These are phyloP conservation scores for Potamarius usumacintae DNA, from an alignment of 2,113 vertebrate species.

Conservation along the genomic window DNA sequence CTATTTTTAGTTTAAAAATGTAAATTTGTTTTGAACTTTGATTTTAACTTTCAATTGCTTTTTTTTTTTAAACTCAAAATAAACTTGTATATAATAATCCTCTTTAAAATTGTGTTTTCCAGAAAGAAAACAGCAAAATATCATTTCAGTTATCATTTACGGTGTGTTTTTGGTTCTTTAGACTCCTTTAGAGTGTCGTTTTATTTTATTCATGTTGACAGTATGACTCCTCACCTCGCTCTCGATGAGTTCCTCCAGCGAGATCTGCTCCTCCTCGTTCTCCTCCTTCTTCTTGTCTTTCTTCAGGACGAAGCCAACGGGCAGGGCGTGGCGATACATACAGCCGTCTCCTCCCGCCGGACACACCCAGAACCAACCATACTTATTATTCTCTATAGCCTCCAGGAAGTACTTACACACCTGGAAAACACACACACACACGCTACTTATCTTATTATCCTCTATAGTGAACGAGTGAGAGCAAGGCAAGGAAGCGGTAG, in stretches of 20 bases:
- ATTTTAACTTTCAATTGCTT: too few species aligned
- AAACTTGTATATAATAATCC: too few species aligned
- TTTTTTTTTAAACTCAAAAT: too few species aligned
- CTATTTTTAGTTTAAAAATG: too few species aligned
- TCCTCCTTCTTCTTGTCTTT: constrained; percentile 98
- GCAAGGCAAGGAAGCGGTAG: not conserved
- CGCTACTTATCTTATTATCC: not conserved
- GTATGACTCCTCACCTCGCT: constrained; percentile 79
- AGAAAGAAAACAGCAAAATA: too few species aligned
- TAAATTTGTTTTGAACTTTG: too few species aligned
- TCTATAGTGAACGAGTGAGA: not conserved
- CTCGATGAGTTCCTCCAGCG: constrained; percentile 96
- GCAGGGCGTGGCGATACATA: constrained; percentile 96
- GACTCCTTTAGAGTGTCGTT: not conserved
- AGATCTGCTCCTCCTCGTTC: constrained; percentile 89
- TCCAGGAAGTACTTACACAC: constrained; percentile 96
- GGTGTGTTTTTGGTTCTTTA: not conserved
- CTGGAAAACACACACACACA: constrained; percentile 65
- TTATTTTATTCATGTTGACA: not conserved
- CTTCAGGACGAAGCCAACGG: constrained; percentile 92
- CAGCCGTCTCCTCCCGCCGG: constrained; percentile 87
- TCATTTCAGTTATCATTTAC: not conserved
- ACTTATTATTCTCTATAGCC: constrained; percentile 96
- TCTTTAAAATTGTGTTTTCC: too few species aligned
- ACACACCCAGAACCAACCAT: constrained; percentile 98